phyloP scores from a whole-genome alignment of 2,113 vertebrate genomes.

The Strigops habroptila region DNA sequence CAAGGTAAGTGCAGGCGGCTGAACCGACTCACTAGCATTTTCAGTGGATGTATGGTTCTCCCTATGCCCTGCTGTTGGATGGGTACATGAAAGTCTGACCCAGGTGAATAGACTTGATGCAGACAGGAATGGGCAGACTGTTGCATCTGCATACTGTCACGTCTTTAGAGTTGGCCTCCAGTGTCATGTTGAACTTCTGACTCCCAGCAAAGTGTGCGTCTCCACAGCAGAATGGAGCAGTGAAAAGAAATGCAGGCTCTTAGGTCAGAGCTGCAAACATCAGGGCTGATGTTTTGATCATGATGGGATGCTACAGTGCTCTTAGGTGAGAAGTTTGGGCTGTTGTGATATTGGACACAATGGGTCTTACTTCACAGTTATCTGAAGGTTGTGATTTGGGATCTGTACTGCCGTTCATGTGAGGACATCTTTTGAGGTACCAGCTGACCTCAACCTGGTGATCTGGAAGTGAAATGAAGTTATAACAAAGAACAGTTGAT shows the following conservation, averaged over 20 bases:
- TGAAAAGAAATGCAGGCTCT: not conserved
- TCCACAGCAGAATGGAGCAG: not conserved
- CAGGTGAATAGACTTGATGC: not conserved
- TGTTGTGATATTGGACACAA: not conserved
- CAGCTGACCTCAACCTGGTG: not conserved
- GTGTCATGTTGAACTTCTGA: not conserved
- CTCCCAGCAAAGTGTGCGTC: accelerated
- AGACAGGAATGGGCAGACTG: not conserved
- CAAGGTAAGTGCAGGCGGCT: not conserved
- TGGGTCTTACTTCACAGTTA: not conserved
- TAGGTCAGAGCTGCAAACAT: not conserved
- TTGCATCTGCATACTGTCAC: not conserved
- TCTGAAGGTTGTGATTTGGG: not conserved
- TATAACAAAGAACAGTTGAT: not conserved
- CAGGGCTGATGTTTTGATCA: not conserved
- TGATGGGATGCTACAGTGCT: not conserved
- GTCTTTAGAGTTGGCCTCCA: not conserved
- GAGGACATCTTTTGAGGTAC: not conserved
- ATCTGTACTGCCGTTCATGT: not conserved
- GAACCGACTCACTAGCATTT: not conserved
- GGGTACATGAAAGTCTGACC: not conserved
- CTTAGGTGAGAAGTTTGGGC: not conserved
- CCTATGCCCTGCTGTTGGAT: not conserved
- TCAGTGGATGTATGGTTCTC: not conserved
- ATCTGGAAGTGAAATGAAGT: not conserved